Base-by-base conservation (phyloP, 1,140 invertebrate genomes). In the Trichonephila clavipes region DNA sequence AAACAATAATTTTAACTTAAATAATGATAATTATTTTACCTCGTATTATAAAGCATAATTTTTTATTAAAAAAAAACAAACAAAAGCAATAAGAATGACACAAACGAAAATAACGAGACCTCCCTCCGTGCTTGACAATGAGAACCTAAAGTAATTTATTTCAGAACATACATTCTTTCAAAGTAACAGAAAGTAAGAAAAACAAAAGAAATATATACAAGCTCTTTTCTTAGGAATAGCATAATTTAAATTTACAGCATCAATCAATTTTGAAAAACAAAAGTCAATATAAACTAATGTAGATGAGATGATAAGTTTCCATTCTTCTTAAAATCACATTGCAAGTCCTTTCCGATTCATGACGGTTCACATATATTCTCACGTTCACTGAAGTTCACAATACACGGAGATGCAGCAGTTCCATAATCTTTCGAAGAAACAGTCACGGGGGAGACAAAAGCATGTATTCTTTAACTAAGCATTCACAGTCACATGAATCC, bases 111-210 rank as follows among this genome's bases (percentile, higher is more conserved):
- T 88, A 72, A 88, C 62, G 87, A 88, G 40, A 51, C 62, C 40
- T 64, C n/a, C 85, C 28, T 64, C 34, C 89, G 10, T 77, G 64
- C 77, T 92, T 92, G 90, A 92, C 81, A 92, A 92, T 85, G 62
- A 92, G 81, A 92, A 92, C 90, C 90, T 83, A 92, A 92, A 92
- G 77, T 85, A 92, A 92, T 92, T 92, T 92, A 92, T 92, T 92
- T 92, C 44, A 69, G 59, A 92, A 92, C 77, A 59, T 90, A 92
- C 77, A 59, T 90, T 51, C 89, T 58, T 90, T 90, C 34, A 90
- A 90, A 59, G 51, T 90, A 90, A 90, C 61, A 90, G 58, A 58
- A 90, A 90, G 44, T 64, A 59, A 92, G n/a, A 59, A 81, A 40
- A 40, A 40, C 34, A 62, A 82, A 7, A 83, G 81, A 92, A 92